Evolutionary conservation across 2,113 vertebrate genomes (phyloP).

Genomic region (Centropus unirufus): DNA sequence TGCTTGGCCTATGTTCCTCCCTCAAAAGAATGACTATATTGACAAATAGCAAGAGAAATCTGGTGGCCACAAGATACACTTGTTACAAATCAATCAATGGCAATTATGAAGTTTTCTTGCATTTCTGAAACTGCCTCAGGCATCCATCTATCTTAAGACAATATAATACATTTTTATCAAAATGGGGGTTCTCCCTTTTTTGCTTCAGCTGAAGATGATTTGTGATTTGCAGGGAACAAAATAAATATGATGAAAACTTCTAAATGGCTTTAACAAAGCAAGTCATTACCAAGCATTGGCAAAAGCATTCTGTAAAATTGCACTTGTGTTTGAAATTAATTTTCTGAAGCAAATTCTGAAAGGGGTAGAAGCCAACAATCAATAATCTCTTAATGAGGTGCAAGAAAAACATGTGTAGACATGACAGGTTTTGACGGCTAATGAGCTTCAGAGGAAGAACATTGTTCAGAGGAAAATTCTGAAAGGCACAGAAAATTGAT

Average conservation of each 20-base stretch:
- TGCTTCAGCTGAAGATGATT: background rate
- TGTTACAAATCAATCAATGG: constrained; percentile 56
- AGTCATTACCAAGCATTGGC: constrained; percentile 25
- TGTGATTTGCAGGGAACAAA: background rate
- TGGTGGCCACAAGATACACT: constrained; percentile 12
- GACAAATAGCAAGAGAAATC: constrained; percentile 47
- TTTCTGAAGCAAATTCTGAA: constrained; percentile 64
- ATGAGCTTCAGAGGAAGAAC: constrained; percentile 58
- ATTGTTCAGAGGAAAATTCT: constrained; percentile 54
- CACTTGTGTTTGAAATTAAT: constrained; percentile 36
- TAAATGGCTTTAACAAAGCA: constrained; percentile 23
- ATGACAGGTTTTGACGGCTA: constrained; percentile 65
- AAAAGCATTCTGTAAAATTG: constrained; percentile 40
- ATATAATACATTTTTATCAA: background rate
- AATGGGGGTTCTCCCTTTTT: background rate
- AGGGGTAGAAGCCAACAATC: constrained; percentile 56
- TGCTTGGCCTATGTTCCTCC: constrained; percentile 52
- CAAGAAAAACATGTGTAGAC: constrained; percentile 66
- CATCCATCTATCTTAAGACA: background rate
- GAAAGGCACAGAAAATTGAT: constrained; percentile 64
- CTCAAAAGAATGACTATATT: constrained; percentile 48
- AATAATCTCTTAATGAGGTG: constrained; percentile 67
- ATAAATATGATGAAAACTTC: background rate
- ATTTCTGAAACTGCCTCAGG: constrained; percentile 43
- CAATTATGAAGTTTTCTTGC: constrained; percentile 53